Conservation (phyloP, 1,140 invertebrate genomes). For the Drosophila equinoxialis region DNA sequence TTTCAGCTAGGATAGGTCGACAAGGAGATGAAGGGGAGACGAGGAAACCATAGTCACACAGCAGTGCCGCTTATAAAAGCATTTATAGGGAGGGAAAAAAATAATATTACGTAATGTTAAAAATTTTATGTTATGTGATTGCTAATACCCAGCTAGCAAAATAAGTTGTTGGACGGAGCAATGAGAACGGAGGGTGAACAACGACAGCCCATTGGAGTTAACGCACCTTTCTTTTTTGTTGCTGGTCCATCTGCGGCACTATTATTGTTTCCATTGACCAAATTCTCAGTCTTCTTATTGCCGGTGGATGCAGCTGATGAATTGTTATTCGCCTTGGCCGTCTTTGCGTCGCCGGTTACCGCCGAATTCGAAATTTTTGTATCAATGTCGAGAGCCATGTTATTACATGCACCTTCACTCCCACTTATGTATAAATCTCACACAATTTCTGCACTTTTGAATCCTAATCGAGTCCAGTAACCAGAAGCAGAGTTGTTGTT, state of each 20-base stretch:
- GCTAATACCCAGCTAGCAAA: constrained; percentile 16
- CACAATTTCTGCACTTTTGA: constrained; percentile 33
- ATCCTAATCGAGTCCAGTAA: constrained; percentile 33
- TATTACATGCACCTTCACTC: constrained; percentile 38
- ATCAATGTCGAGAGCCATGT: constrained; percentile 72
- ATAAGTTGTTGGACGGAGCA: too few species aligned
- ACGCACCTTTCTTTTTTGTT: constrained; percentile 75
- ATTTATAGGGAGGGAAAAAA: constrained; percentile 66
- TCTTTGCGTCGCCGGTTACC: constrained; percentile 37
- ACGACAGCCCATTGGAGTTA: constrained; percentile 39
- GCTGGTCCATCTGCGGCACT: constrained; percentile 48
- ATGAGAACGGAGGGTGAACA: neutral
- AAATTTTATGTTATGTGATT: constrained; percentile 77
- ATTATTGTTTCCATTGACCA: constrained; percentile 70
- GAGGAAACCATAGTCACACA: constrained; percentile 39
- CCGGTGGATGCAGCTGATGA: constrained; percentile 25
- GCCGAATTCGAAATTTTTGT: constrained; percentile 53
- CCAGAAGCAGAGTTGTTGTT: constrained; percentile 4
- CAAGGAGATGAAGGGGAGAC: constrained; percentile 17
- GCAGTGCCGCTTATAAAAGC: constrained; percentile 62
- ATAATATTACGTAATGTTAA: constrained; percentile 73
- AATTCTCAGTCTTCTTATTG: constrained; percentile 64
- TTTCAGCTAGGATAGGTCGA: constrained; percentile 31
- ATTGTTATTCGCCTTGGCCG: constrained; percentile 62
- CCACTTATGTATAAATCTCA: constrained; percentile 40